Percentiles rank a stretch among this genome's conserved stretches.
phyloP scores from a whole-genome alignment of 2,888 invertebrate species.

The Brachylomia viminalis region DNA sequence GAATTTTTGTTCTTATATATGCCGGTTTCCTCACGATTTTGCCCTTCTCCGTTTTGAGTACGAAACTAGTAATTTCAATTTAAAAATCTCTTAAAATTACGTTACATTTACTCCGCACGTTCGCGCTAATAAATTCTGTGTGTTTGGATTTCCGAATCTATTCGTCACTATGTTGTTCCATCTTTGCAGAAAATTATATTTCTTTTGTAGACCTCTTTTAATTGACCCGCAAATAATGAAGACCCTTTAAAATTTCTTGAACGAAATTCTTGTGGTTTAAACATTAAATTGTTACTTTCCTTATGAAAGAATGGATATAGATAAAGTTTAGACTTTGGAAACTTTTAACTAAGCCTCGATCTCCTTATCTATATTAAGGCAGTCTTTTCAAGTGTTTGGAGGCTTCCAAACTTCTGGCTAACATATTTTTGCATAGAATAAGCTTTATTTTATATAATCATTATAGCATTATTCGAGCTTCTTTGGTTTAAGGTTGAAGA shows the following conservation, averaged over 20 bases:
- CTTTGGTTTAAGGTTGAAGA: too few species aligned
- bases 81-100: too few species aligned
- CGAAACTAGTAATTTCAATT: too few species aligned
- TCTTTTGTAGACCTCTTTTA: background rate
- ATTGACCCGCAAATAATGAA: conserved; percentile 30
- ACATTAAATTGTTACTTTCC: conserved; percentile 41
- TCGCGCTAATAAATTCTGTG: too few species aligned
- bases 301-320: conserved; percentile 42
- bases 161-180: background rate
- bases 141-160: background rate
- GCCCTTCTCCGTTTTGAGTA: too few species aligned
- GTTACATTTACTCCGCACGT: too few species aligned
- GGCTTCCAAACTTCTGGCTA: background rate
- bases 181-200: too few species aligned
- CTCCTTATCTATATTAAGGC: conserved; percentile 53
- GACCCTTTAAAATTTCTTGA: background rate
- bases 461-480: too few species aligned
- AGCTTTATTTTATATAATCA: too few species aligned
- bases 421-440: conserved; percentile 21
- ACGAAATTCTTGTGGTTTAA: conserved; percentile 9
- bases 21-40: too few species aligned
- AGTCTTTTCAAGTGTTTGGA: conserved; percentile 32
- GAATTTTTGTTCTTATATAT: too few species aligned
- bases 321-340: conserved; percentile 46
- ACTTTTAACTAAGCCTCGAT: conserved; percentile 51